Percentiles rank a stretch among this genome's conserved stretches.
Evolutionary conservation across 30 jellyfish, hydroid and myxozoan genomes (phyloP).

Genomic region (Chironex yamaguchii): DNA sequence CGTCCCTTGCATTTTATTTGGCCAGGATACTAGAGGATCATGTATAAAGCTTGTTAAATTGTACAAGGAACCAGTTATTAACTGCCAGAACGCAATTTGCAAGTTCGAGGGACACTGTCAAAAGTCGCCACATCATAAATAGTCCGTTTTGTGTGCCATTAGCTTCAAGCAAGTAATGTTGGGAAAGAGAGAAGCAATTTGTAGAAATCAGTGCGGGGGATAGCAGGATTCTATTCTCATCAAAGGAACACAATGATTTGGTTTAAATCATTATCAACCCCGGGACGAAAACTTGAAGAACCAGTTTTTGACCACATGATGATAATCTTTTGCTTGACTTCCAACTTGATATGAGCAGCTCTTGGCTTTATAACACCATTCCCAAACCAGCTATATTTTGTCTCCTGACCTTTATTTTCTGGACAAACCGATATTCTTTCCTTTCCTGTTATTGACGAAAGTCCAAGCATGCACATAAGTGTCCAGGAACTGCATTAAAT

Average conservation of each 20-base stretch:
- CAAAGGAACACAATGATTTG: conserved; percentile 40
- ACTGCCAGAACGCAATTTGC: conserved; percentile 20
- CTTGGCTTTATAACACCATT: conserved; percentile 1
- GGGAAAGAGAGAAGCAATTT: conserved; percentile 11
- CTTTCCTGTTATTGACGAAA: neutral
- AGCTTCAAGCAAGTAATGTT: conserved; percentile 9
- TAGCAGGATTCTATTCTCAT: too few relatives aligned
- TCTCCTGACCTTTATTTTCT: neutral
- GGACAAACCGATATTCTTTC: neutral
- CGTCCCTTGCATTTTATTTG: conserved; percentile 51
- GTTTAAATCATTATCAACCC: neutral
- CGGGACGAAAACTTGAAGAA: conserved; percentile 1
- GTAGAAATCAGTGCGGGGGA: too few relatives aligned
- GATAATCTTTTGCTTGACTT: neutral
- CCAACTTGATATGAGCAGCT: conserved; percentile 5
- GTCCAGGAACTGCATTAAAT: neutral
- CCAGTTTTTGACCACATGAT: conserved; percentile 38
- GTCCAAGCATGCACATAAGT: conserved; percentile 3
- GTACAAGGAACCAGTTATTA: conserved; percentile 10
- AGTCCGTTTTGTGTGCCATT: neutral
- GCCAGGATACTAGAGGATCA: neutral
- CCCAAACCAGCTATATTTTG: neutral
- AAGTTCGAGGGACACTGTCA: neutral
- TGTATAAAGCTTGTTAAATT: neutral
- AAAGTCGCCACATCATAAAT: neutral